phyloP scores from a whole-genome alignment of 2,113 vertebrate species.

The Xenotilapia flavipinnis region DNA sequence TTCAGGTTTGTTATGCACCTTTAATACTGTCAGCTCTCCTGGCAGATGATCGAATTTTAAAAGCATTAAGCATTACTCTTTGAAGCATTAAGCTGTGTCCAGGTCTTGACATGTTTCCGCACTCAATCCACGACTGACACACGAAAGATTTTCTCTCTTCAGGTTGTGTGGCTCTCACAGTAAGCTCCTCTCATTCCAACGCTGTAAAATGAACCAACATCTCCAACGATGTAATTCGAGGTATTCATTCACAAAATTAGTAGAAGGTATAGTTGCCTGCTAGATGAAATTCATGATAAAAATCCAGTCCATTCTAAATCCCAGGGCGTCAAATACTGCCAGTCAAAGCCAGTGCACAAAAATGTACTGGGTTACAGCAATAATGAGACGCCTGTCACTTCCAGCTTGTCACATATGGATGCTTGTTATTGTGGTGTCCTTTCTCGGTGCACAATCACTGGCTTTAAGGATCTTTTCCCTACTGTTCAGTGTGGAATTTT shows the following conservation, averaged over 20 bases:
- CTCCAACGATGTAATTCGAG: not conserved
- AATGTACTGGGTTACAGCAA: not conserved
- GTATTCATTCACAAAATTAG: not conserved
- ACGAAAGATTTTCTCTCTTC: fast-evolving
- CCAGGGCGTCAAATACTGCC: not conserved
- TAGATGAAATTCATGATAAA: not conserved
- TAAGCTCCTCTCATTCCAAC: not conserved
- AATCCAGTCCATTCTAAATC: not conserved
- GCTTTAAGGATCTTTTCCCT: not conserved
- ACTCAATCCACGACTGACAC: not conserved
- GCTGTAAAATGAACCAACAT: not conserved
- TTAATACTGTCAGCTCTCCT: not conserved
- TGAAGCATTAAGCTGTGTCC: not conserved
- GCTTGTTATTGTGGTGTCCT: not conserved
- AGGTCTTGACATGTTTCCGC: not conserved
- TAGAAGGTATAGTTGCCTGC: not conserved
- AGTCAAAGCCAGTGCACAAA: not conserved
- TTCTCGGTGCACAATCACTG: not conserved
- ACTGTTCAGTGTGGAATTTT: not conserved
- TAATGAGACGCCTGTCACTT: not conserved
- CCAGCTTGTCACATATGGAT: not conserved
- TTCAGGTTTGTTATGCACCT: not conserved
- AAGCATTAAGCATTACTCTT: not conserved
- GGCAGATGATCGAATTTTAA: not conserved
- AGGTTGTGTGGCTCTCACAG: not conserved